A percentile compares a stretch with the other conserved stretches of the same genome.
Evolutionary conservation across 2,888 invertebrate species (phyloP).

Genomic region (Auanema sp.): DNA sequence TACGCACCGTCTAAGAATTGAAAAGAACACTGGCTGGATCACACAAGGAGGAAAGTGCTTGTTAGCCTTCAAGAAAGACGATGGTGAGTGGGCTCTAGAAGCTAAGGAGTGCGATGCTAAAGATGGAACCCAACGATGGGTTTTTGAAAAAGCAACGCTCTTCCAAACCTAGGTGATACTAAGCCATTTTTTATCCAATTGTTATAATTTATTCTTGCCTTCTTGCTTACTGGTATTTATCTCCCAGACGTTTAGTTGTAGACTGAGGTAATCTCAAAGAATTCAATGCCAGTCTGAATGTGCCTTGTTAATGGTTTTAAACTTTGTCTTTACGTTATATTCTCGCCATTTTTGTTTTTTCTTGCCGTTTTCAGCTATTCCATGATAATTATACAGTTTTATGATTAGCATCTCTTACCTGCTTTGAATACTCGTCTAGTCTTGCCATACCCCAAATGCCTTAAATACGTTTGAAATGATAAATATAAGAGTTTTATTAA

Average conservation of each 20-base stretch:
- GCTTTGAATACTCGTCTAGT: neutral
- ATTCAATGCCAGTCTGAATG: no score
- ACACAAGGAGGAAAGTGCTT: slow-evolving; percentile 33
- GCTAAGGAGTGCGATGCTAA: slow-evolving; percentile 44
- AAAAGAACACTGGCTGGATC: slow-evolving; percentile 44
- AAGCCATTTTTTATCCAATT: slow-evolving; percentile 7
- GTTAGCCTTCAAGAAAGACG: slow-evolving; percentile 21
- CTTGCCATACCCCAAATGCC: neutral
- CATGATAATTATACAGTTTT: neutral
- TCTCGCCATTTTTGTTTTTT: neutral
- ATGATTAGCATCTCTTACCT: neutral
- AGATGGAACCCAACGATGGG: slow-evolving; percentile 51
- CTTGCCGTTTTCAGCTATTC: neutral
- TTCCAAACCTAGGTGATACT: slow-evolving; percentile 7
- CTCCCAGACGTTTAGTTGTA: no score
- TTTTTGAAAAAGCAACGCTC: slow-evolving; percentile 54
- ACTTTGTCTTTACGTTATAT: neutral
- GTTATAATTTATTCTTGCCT: no score
- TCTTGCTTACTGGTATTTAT: no score
- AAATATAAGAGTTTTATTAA: slow-evolving; percentile 1
- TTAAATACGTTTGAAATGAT: neutral
- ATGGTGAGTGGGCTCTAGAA: slow-evolving; percentile 27
- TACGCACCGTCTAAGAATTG: slow-evolving; percentile 4
- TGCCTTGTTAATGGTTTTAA: neutral
- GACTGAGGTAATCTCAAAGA: no score